Evolutionary conservation across 2,113 vertebrate genomes (phyloP).

Genomic region (Phyllopteryx taeniolatus): DNA sequence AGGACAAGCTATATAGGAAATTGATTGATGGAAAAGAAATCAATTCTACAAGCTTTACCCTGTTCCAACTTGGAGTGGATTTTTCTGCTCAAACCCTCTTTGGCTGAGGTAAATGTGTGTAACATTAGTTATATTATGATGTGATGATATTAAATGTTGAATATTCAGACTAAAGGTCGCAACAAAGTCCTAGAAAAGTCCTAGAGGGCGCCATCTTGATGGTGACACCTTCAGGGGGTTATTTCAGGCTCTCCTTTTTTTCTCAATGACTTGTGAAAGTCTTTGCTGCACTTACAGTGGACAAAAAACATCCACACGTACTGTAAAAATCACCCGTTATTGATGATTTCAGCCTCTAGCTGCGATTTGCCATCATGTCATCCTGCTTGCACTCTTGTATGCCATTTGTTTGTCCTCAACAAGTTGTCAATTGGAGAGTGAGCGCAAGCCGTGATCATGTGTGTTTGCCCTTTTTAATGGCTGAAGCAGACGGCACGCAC

Average conservation of each 20-base stretch:
- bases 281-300: background rate
- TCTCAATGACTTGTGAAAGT: background rate
- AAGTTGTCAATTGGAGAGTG: background rate
- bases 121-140: background rate
- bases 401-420: background rate
- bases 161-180: background rate
- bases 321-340: background rate
- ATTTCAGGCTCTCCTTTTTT: background rate
- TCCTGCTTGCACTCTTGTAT: background rate
- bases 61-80: background rate
- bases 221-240: background rate
- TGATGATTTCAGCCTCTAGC: background rate
- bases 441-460: background rate
- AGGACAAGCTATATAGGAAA: too few species aligned
- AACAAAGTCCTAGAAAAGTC: constrained; percentile 4
- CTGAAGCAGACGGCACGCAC: background rate
- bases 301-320: background rate
- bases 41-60: background rate
- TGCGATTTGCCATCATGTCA: background rate
- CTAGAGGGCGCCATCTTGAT: background rate
- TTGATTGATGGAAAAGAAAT: background rate
- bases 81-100: background rate
- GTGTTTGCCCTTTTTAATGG: background rate
- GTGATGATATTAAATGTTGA: background rate
- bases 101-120: background rate